phyloP scores from a whole-genome alignment of 2,797 vertebrate genomes.

The Taenioides sp. region DNA sequence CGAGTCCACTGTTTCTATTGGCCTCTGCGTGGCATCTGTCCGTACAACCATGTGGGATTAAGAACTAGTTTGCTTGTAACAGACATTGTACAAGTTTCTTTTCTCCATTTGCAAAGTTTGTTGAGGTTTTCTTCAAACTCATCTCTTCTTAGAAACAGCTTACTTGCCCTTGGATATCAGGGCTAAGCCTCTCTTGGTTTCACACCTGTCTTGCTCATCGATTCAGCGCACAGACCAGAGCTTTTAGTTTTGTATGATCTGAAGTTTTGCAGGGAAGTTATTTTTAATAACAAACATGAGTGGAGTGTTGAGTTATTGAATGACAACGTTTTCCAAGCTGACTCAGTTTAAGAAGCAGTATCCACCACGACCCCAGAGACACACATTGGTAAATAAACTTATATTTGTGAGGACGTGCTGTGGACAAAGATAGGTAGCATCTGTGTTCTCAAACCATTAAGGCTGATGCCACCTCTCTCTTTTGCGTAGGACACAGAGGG shows the following conservation, averaged over 20 bases:
- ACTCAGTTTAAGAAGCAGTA: not conserved
- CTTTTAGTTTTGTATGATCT: not conserved
- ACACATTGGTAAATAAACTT: not conserved
- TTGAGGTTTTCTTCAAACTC: not conserved
- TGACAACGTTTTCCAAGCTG: not conserved
- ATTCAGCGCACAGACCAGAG: not conserved
- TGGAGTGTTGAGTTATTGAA: not conserved
- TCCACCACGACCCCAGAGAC: not conserved
- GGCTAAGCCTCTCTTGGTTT: not conserved
- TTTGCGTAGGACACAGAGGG: conserved; percentile 6
- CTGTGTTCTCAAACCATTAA: no score
- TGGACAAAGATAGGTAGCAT: no score
- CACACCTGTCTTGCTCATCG: conserved; percentile 5
- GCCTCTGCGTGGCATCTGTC: conserved; percentile 35
- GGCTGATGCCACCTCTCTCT: no score
- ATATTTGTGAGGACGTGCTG: not conserved
- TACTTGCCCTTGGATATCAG: not conserved
- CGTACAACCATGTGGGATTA: conserved; percentile 37
- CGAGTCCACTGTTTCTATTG: conserved; percentile 52
- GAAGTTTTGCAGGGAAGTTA: not conserved
- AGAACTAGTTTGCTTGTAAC: conserved; percentile 43
- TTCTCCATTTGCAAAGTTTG: not conserved
- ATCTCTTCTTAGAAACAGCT: not conserved
- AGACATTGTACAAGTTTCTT: conserved; percentile 12
- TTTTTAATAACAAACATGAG: conserved; percentile 1